These are phyloP conservation scores for Hephaestus fuliginosus DNA, from an alignment of 2,797 vertebrate genomes.

Conservation along the genomic window DNA sequence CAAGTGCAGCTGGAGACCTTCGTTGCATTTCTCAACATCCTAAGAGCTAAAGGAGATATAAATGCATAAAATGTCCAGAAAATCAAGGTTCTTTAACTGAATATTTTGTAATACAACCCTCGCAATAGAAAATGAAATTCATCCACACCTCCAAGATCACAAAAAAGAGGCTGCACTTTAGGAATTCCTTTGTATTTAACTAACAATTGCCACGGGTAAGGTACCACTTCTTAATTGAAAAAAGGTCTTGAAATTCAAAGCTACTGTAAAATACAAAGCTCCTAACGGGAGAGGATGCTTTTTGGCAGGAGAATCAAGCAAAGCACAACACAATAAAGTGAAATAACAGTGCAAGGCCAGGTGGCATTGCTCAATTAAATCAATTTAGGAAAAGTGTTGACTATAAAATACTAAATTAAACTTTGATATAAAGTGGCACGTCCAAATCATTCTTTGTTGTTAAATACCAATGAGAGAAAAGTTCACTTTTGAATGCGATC, in stretches of 20 bases:
- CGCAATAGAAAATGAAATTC: neutral
- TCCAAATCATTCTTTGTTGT: neutral
- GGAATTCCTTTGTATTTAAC: neutral
- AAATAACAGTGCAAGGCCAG: constrained; percentile 1
- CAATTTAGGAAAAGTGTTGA: neutral
- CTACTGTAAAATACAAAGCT: neutral
- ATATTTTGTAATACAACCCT: neutral
- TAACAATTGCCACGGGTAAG: neutral
- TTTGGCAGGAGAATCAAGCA: neutral
- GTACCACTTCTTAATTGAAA: neutral
- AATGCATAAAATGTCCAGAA: neutral
- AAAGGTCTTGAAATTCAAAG: neutral
- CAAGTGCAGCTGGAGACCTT: neutral
- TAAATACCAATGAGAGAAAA: neutral
- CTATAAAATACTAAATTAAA: neutral
- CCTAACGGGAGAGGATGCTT: neutral
- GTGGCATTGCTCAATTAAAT: constrained; percentile 9
- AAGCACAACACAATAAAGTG: neutral
- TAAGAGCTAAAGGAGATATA: no score
- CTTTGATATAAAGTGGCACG: neutral
- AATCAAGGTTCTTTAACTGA: neutral
- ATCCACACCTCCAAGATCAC: neutral
- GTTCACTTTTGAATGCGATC: neutral
- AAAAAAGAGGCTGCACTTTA: neutral
- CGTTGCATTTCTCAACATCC: neutral